These are phyloP conservation scores for Lymantria monacha DNA, from an alignment of 2,888 invertebrate genomes.

Conservation along the genomic window DNA sequence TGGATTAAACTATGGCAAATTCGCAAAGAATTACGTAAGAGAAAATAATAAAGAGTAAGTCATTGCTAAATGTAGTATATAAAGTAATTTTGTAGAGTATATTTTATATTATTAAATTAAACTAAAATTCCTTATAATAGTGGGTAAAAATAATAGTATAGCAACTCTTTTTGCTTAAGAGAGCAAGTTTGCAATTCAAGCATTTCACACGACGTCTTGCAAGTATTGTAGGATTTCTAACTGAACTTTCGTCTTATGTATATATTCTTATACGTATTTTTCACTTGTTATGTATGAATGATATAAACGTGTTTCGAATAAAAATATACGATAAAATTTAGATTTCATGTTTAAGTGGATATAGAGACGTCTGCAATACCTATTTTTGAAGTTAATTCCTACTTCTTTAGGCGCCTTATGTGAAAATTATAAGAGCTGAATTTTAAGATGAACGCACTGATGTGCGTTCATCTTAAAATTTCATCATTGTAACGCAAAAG, in stretches of 20 bases:
- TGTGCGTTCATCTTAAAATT: too few relatives aligned
- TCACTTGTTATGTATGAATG: constrained; percentile 57
- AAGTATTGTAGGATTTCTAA: constrained; percentile 42
- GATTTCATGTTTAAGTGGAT: not conserved
- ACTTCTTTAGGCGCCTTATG: too few relatives aligned
- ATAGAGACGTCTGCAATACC: too few relatives aligned
- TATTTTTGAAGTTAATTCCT: too few relatives aligned
- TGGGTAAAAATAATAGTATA: constrained; percentile 14
- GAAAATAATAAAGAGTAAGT: too few relatives aligned
- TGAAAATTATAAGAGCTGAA: too few relatives aligned
- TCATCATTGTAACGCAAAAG: too few relatives aligned
- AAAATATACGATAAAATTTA: constrained; percentile 25
- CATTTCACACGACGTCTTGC: constrained; percentile 29
- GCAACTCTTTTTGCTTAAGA: constrained; percentile 23
- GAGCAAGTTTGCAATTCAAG: constrained; percentile 48
- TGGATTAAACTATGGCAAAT: too few relatives aligned
- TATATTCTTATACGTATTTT: constrained; percentile 37
- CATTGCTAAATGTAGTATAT: too few relatives aligned
- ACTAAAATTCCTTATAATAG: not conserved
- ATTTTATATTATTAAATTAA: not conserved
- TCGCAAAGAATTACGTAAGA: too few relatives aligned
- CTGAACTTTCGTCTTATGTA: constrained; percentile 44
- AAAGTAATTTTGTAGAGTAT: too few relatives aligned
- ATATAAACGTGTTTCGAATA: constrained; percentile 53
- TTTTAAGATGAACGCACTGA: too few relatives aligned